phyloP scores from a whole-genome alignment of 2,113 vertebrate species.

The Prietella phreatophila region DNA sequence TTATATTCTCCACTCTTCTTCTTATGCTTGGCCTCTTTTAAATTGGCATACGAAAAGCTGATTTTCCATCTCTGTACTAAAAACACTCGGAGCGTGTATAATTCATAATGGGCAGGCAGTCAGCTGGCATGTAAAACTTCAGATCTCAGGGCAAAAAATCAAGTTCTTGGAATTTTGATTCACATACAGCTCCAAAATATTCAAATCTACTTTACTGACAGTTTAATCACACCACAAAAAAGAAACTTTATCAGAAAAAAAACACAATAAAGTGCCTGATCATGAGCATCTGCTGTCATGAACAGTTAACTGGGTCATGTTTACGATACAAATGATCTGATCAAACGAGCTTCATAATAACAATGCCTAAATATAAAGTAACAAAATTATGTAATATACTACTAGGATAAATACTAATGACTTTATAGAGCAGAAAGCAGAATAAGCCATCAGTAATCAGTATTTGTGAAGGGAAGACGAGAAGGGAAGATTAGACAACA shows the following conservation, averaged over 20 bases:
- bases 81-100: background rate
- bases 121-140: slow-evolving; percentile 16
- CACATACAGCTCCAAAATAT: background rate
- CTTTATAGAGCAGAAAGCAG: background rate
- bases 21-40: background rate
- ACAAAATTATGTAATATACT: background rate
- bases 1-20: slow-evolving; percentile 3
- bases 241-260: background rate
- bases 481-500: slow-evolving; percentile 9
- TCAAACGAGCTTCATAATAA: background rate
- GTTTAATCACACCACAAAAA: background rate
- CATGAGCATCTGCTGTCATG: background rate
- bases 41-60: background rate
- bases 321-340: background rate
- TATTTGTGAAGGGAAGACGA: background rate
- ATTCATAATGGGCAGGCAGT: background rate
- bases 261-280: background rate
- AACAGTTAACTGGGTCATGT: background rate
- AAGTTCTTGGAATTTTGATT: background rate
- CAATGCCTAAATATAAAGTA: background rate
- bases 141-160: background rate
- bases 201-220: slow-evolving; percentile 21
- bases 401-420: background rate
- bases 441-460: slow-evolving; percentile 5
- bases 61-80: background rate